Evolutionary conservation across 2,888 invertebrate species (phyloP), one percentile per base, ranked within the genome.

Genomic region (Zaprionus bogoriensis): DNA sequence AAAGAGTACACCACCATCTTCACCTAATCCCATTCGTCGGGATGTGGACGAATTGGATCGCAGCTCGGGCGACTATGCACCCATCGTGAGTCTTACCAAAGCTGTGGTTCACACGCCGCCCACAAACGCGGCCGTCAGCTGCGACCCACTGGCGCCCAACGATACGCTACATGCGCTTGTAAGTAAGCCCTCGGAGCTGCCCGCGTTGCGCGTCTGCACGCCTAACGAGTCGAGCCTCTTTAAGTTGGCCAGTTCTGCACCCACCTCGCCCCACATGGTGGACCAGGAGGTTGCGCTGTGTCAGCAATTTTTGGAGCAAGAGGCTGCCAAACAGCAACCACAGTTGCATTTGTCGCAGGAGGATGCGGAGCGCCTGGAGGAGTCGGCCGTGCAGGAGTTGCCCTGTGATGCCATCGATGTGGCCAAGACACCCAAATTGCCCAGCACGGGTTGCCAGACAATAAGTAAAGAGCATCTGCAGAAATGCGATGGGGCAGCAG

Each of bases 221-320:
- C 95, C 95, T 2, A 94, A 95, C 87, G 84, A 87, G 17, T 89
- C 89, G 3, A 88, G 84, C 30, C 77, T 89, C 0, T 89, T 82
- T 3, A 89, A 88, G 54, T 36, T 89, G 38, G 88, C 83, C 17
- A 62, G 76, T n/a, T 83, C 89, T 12, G 70, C 84, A 3, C 84
- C 89, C 2, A 74, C 80, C 2, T 87, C 88, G 1, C 58, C 62
- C 38, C 6, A 46, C 10, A 1, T 58, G 14, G 30, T 71, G 38
- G 55, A 69, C 0, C 38, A 52, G 42, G 85, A 85, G 42, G 42
- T 82, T n/a, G 69, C 72, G 23, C 57, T 87, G 4, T 88, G 85
- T 23, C 77, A 79, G 28, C 66, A 78, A 42, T 84, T 84, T 41
- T 48, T 86, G 9, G 60, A 67, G 1, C 48, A 50, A 12, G 72